Evolutionary conservation across 2,113 vertebrate species (phyloP).

Genomic region (Hyperopisus bebe): DNA sequence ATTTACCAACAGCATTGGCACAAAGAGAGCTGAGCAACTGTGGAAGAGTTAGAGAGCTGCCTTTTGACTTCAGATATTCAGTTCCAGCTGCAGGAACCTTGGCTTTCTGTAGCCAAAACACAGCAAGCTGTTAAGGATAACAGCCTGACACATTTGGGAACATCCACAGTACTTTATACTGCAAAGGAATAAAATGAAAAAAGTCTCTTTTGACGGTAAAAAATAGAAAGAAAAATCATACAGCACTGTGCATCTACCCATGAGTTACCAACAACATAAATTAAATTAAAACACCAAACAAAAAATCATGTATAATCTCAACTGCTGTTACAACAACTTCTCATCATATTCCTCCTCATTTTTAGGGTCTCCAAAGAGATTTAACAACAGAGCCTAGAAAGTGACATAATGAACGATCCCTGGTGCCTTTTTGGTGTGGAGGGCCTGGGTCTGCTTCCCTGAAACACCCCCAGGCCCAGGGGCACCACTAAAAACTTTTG

Average conservation of each 20-base stretch:
- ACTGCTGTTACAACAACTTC: background rate
- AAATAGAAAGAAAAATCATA: background rate
- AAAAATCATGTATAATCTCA: background rate
- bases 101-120: background rate
- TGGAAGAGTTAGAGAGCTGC: background rate
- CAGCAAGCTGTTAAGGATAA: background rate
- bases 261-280: background rate
- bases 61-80: background rate
- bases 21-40: background rate
- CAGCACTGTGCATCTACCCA: background rate
- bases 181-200: background rate
- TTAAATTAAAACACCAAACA: background rate
- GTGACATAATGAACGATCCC: background rate
- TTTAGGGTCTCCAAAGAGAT: background rate
- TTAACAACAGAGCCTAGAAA: background rate
- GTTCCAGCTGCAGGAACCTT: background rate
- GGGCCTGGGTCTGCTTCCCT: background rate
- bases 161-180: background rate
- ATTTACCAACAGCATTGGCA: background rate
- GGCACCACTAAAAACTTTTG: background rate
- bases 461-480: background rate
- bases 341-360: background rate
- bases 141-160: background rate
- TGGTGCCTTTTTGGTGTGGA: background rate
- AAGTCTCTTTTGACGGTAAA: background rate